A percentile compares a stretch with the other conserved stretches of the same genome.
These are phyloP conservation scores for Arctia plantaginis DNA, from an alignment of 2,888 invertebrate genomes.

Conservation along the genomic window DNA sequence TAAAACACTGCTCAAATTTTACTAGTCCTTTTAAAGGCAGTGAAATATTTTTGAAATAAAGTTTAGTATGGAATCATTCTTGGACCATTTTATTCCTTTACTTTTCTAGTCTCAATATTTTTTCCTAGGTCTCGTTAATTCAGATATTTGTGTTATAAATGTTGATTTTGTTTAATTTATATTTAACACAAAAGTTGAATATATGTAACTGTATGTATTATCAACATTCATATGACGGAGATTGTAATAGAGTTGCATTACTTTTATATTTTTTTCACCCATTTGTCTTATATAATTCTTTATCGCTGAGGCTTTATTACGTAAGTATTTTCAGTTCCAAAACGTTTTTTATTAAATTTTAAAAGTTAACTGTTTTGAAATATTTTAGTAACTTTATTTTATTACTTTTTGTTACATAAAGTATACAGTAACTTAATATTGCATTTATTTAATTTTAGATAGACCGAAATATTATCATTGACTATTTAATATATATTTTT, in stretches of 20 bases:
- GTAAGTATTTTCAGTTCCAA: neutral
- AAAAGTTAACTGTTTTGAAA: neutral
- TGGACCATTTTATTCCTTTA: too few species aligned
- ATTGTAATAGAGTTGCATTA: too few species aligned
- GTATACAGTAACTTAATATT: neutral
- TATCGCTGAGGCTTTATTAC: neutral
- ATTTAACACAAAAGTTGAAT: too few species aligned
- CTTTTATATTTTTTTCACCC: neutral
- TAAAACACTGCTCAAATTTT: neutral
- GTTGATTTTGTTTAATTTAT: neutral
- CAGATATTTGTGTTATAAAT: neutral
- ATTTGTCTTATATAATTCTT: neutral
- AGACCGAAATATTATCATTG: too few species aligned
- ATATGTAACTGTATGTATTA: too few species aligned
- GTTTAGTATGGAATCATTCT: neutral
- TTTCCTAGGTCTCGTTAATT: neutral
- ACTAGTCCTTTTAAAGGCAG: neutral
- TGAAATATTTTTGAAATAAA: neutral
- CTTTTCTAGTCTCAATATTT: neutral
- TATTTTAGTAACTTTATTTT: too few species aligned
- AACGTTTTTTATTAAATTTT: neutral
- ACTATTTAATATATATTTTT: too few species aligned
- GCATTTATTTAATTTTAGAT: neutral
- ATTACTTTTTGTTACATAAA: neutral
- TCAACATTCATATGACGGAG: too few species aligned